A percentile compares a stretch with the other conserved stretches of the same genome.
Evolutionary conservation across 1,140 invertebrate species (phyloP).

Genomic region (Drosophila lowei): DNA sequence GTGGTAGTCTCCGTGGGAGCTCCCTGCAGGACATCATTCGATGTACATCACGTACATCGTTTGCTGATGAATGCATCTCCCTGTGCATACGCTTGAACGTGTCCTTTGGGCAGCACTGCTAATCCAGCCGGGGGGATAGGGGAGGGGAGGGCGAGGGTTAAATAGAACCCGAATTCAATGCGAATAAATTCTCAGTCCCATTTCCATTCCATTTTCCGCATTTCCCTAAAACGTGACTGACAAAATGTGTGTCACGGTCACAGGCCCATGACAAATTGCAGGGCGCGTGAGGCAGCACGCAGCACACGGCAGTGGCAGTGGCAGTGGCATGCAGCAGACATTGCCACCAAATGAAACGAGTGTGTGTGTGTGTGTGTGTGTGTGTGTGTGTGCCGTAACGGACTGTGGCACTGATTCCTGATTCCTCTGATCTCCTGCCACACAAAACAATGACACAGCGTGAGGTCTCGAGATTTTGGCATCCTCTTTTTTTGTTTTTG

Average conservation of each 20-base stretch:
- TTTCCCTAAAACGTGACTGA: conserved; percentile 55
- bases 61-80: too few relatives aligned
- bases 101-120: conserved; percentile 66
- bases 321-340: neutral
- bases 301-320: conserved; percentile 47
- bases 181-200: conserved; percentile 60
- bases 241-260: conserved; percentile 74
- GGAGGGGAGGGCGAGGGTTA: too few relatives aligned
- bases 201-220: conserved; percentile 30
- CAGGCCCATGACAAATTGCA: conserved; percentile 65
- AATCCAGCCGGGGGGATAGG: conserved; percentile 46
- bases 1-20: too few relatives aligned
- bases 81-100: conserved; percentile 57
- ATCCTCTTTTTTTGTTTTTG: conserved; percentile 4
- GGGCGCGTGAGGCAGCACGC: conserved; percentile 57
- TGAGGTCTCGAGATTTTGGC: conserved; percentile 35
- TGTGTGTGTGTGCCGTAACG: neutral
- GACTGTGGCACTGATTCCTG: conserved; percentile 29
- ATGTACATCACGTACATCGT: too few relatives aligned
- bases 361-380: too few relatives aligned
- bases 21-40: too few relatives aligned
- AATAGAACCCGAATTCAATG: conserved; percentile 60
- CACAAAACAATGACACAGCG: conserved; percentile 63
- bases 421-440: conserved; percentile 31
- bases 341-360: neutral